A percentile compares a stretch with the other conserved stretches of the same genome.
These are phyloP conservation scores for Arvicanthis niloticus DNA, from an alignment of 2,113 vertebrate genomes.

Conservation along the genomic window DNA sequence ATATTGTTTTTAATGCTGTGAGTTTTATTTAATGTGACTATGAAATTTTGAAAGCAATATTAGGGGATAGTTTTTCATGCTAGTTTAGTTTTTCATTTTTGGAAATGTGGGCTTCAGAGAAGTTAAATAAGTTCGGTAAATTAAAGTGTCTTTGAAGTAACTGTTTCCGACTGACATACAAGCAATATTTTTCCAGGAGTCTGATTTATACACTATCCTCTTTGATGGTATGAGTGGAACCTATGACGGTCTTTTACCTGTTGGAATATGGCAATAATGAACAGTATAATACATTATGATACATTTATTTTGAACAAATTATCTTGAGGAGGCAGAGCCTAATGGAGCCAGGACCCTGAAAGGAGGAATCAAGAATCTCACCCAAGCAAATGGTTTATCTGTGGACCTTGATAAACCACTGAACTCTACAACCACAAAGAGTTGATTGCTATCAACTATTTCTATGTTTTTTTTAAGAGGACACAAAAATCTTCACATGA, in stretches of 20 bases:
- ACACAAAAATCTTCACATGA: neutral
- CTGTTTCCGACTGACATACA: rapidly evolving
- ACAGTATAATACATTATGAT: neutral
- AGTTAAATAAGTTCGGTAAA: neutral
- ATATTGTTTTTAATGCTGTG: neutral
- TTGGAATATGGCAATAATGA: neutral
- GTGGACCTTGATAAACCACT: neutral
- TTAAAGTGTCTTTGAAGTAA: neutral
- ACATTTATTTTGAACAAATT: neutral
- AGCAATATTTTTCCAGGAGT: neutral
- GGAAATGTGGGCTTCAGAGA: neutral
- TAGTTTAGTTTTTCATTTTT: neutral
- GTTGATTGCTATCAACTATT: neutral
- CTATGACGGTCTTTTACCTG: neutral
- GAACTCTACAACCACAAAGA: neutral
- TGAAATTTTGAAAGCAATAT: neutral
- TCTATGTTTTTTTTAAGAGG: neutral
- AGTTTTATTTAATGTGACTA: neutral
- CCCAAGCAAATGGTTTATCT: neutral
- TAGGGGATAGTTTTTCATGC: neutral
- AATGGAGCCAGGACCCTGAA: neutral
- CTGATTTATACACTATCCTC: neutral
- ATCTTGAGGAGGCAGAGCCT: neutral
- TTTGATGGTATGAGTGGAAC: neutral
- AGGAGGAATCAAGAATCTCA: neutral